A percentile compares a stretch with the other conserved stretches of the same genome.
Evolutionary conservation across 2,113 vertebrate species (phyloP).

Genomic region (Epinephelus lanceolatus): DNA sequence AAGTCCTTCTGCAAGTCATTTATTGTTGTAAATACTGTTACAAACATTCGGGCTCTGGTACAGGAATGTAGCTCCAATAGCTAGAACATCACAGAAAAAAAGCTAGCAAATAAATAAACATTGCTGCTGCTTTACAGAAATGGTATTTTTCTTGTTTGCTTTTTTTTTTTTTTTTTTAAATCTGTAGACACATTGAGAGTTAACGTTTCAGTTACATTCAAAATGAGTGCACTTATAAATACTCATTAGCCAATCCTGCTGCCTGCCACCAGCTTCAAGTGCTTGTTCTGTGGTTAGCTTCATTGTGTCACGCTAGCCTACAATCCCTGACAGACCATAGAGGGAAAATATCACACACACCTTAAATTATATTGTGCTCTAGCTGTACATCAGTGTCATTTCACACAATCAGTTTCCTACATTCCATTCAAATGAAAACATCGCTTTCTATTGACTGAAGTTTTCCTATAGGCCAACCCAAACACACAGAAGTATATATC

Average conservation of each 20-base stretch:
- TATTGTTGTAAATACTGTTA: constrained; percentile 92
- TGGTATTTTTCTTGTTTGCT: constrained; percentile 58
- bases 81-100: constrained; percentile 88
- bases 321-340: constrained; percentile 82
- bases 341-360: constrained; percentile 80
- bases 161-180: constrained; percentile 19
- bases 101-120: constrained; percentile 85
- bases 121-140: constrained; percentile 81
- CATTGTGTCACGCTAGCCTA: constrained; percentile 88
- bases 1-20: constrained; percentile 82
- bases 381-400: constrained; percentile 81
- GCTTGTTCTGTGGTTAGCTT: constrained; percentile 78
- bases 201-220: constrained; percentile 91
- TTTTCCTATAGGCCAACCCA: constrained; percentile 26
- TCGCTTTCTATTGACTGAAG: constrained; percentile 39
- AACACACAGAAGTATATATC: constrained; percentile 51
- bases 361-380: constrained; percentile 77
- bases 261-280: constrained; percentile 33
- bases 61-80: constrained; percentile 88
- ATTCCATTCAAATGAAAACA: constrained; percentile 21
- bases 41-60: constrained; percentile 91
- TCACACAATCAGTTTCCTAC: constrained; percentile 52
- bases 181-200: constrained; percentile 76
- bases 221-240: constrained; percentile 88
- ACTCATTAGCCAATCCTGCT: constrained; percentile 70